Percentiles rank a stretch among this genome's conserved stretches.
phyloP scores from a whole-genome alignment of 2,888 invertebrate genomes.

The Coelopa pilipes region DNA sequence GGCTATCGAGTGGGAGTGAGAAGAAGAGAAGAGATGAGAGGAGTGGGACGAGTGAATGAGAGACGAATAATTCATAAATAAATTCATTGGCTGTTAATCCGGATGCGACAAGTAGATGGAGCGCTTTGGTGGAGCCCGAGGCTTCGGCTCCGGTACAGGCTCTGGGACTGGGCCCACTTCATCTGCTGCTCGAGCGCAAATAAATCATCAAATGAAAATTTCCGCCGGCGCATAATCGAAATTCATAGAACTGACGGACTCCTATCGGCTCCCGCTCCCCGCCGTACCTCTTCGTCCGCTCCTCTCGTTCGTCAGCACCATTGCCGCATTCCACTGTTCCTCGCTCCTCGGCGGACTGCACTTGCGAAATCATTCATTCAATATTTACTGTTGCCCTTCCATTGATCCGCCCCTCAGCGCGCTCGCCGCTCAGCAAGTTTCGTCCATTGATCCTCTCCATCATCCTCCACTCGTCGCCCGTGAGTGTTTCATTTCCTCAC shows the following conservation, averaged over 20 bases:
- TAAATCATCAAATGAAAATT: conserved; percentile 25
- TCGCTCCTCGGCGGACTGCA: conserved; percentile 44
- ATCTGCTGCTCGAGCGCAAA: conserved; percentile 17
- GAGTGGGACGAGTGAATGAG: too few relatives aligned
- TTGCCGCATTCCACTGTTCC: not conserved
- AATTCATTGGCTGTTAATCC: conserved; percentile 19
- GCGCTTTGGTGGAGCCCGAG: too few relatives aligned
- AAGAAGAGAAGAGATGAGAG: too few relatives aligned
- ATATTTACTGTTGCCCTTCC: conserved; percentile 52
- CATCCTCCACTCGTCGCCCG: conserved; percentile 5
- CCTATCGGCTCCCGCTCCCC: not conserved
- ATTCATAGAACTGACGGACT: not conserved
- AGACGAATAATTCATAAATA: too few relatives aligned
- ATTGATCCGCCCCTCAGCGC: conserved; percentile 36
- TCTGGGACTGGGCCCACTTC: too few relatives aligned
- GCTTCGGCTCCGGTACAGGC: too few relatives aligned
- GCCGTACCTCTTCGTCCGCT: not conserved
- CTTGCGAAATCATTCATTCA: conserved; percentile 56
- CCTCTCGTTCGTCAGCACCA: too few relatives aligned
- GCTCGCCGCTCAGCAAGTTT: conserved; percentile 5
- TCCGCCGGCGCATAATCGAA: conserved; percentile 18
- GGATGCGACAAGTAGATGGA: not conserved
- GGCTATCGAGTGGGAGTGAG: too few relatives aligned
- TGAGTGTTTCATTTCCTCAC: too few relatives aligned
- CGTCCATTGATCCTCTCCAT: conserved; percentile 44